Base-by-base conservation (phyloP, 2,113 vertebrate species). In the Stictonetta naevosa region DNA sequence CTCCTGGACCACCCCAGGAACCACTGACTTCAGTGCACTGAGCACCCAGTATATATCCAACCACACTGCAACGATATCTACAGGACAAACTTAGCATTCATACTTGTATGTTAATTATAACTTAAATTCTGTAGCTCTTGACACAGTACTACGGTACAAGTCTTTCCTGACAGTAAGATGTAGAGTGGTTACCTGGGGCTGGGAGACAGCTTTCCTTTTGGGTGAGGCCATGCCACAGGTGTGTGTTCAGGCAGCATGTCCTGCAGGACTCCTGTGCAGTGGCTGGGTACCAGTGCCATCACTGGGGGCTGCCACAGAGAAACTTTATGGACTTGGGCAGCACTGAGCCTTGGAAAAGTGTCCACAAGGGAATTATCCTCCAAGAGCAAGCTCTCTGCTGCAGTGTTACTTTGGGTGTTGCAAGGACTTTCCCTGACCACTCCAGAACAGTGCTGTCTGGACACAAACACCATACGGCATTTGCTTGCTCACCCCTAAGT, bases 261-360 rank as follows among this genome's bases (percentile, higher is more conserved):
- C 63, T 0, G 0, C 52, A 20, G 19, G 14, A 18, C 11, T 56
- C 14, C 33, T 67, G 26, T 34, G 52, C 10, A 13, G 19, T 8
- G 19, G 10, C 11, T 1, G 2, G 7, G 36, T 66, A 28, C 23
- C 1, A 1, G 23, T 16, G 18, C 1, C 2, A 42, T 29, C 31
- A 18, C 23, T n/a, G 31, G 62, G 14, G 23, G 13, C 31, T 67
- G 23, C 50, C 31, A 23, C 13, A 25, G 38, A 46, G 18, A 8
- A 56, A 2, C 18, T 19, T 44, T 38, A 34, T 3, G 25, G 23
- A 13, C 17, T 55, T 23, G 13, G 66, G 23, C 17, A 66, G 17
- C 3, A 6, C 18, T 80, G 38, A 13, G 58, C 11, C 31, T 55
- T 74, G 53, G 9, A 6, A 44, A 83, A 73, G 11, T 20, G 9